Base-by-base conservation (phyloP, 2,888 invertebrate species). In the Xylota segnis region DNA sequence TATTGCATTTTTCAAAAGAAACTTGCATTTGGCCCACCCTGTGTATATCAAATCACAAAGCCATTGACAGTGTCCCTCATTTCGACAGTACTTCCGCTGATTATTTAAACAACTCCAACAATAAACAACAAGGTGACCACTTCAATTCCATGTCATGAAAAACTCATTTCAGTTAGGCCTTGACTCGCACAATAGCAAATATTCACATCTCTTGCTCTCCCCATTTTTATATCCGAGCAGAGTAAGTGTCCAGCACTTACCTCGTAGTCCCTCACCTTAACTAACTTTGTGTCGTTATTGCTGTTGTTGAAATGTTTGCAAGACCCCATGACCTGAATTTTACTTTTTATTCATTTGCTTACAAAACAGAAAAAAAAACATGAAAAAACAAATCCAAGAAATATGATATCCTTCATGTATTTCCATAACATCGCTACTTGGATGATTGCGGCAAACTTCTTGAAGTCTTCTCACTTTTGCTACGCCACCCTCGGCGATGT, bases 401-500 rank as follows among this genome's bases (percentile, higher is more conserved):
- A 72, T 52, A 61, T 52, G 52, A 23, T 43, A 63, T 52, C 59
- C 43, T 61, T 72, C 37, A 61, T 16, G 14, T 40, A 52, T 63
- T 61, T 59, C 40, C 16, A 47, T 40, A 63, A 63, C 43, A 16
- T 10, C 10, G 7, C 3, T 27, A 23, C 29, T 47, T 40, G 12
- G 14, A 45, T 29, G n/a, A 47, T 43, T 27, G 47, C 45, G 32
- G 12, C 16, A 45, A 45, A 45, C 14, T 45, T 32, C 18, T 47
- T 10, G 7, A 18, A 18, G 9, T 5, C 50, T 23, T 50, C 18
- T 12, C 23, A n/a, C n/a, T n/a, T 47, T 43, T 47, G 9, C 18
- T 0, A 3, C 5, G n/a, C 16, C 45, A 5, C 45, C 3, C 14
- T 47, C 18, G 0, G 18, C 18, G 10, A 50, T n/a, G n/a, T n/a